Evolutionary conservation across 2,113 vertebrate genomes (phyloP).

Genomic region (Alaudala cheleensis): DNA sequence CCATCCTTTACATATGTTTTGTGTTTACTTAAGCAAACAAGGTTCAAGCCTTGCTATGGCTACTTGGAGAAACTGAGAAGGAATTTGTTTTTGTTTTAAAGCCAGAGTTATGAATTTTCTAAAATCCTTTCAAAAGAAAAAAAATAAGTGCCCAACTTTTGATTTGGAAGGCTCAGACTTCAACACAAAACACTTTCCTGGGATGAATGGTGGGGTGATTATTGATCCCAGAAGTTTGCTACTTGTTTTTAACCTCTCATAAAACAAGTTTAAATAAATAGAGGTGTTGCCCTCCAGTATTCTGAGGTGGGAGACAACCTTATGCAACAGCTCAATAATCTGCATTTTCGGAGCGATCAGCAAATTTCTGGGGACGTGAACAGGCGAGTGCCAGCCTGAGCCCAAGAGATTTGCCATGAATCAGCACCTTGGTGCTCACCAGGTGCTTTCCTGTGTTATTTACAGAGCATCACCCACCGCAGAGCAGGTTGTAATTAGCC

Average conservation of each 20-base stretch:
- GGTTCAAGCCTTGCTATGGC: not conserved
- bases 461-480: slow-evolving; percentile 12
- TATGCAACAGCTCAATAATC: slow-evolving; percentile 52
- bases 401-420: slow-evolving; percentile 61
- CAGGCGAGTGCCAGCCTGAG: slow-evolving; percentile 60
- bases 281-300: slow-evolving; percentile 5
- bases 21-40: not conserved
- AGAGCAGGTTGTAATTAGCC: slow-evolving; percentile 37
- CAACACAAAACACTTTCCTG: not conserved
- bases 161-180: not conserved
- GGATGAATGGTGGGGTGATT: not conserved
- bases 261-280: not conserved
- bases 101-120: not conserved
- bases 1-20: not conserved
- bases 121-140: not conserved
- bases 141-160: not conserved
- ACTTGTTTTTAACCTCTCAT: not conserved
- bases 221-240: not conserved
- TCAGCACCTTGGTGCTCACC: slow-evolving; percentile 54
- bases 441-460: slow-evolving; percentile 61
- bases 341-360: slow-evolving; percentile 46
- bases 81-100: not conserved
- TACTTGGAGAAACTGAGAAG: not conserved
- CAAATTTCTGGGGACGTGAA: slow-evolving; percentile 60
- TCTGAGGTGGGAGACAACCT: slow-evolving; percentile 33